Conservation (phyloP, 2,797 vertebrate species). For the Hemitrygon akajei region DNA sequence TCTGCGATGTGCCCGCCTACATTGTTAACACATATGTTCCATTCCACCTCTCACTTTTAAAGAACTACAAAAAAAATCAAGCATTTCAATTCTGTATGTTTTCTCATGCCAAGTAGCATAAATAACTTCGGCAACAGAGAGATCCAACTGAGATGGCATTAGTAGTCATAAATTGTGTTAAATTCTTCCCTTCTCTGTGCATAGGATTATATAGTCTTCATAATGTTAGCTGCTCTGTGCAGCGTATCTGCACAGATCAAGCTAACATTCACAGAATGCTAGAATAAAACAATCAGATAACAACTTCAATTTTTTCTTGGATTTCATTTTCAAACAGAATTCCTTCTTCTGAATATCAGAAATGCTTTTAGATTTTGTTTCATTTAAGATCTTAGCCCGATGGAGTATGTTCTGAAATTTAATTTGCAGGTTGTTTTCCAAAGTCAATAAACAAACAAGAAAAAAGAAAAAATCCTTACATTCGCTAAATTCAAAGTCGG, state of each 20-base stretch:
- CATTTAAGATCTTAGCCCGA: no score
- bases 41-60: conserved; percentile 31
- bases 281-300: neutral
- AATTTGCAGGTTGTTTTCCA: neutral
- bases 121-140: conserved; percentile 8
- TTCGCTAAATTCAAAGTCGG: neutral
- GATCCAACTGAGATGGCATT: neutral
- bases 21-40: neutral
- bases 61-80: conserved; percentile 21
- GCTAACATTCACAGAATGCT: neutral
- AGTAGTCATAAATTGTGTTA: neutral
- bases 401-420: neutral
- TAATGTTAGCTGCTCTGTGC: neutral
- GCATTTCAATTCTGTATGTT: conserved; percentile 1
- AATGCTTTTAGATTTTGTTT: no score
- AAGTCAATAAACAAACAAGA: neutral
- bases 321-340: no score
- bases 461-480: neutral
- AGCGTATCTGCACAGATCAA: neutral
- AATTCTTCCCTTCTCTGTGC: neutral
- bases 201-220: neutral
- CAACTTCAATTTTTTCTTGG: neutral
- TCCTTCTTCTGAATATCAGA: no score
- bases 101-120: neutral
- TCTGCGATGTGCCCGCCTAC: neutral